Conservation (phyloP, 37 sponge, comb jelly and placozoan species). For the Spongilla lacustris region DNA sequence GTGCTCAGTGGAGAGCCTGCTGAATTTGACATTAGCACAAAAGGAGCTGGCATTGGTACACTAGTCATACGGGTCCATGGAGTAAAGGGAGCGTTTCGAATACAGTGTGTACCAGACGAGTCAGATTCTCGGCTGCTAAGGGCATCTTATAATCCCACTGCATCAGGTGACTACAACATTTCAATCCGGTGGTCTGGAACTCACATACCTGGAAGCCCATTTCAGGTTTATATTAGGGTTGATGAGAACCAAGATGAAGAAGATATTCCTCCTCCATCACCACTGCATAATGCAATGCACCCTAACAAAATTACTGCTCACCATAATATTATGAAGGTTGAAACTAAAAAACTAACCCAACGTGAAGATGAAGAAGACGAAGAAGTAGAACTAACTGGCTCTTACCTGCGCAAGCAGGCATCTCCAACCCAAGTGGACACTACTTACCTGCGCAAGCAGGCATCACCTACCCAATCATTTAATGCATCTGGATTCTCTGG, state of each 20-base stretch:
- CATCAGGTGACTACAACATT: conserved; percentile 76
- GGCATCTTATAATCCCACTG: conserved; percentile 61
- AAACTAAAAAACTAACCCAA: not conserved
- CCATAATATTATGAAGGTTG: not conserved
- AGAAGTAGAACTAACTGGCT: too few relatives aligned
- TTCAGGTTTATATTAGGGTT: conserved; percentile 39
- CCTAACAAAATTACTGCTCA: not conserved
- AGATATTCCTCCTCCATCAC: not conserved
- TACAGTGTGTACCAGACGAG: conserved; percentile 52
- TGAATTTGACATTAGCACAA: conserved; percentile 73
- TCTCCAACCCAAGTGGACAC: too few relatives aligned
- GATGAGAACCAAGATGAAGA: not conserved
- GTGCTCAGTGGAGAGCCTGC: conserved; percentile 41
- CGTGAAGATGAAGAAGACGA: not conserved
- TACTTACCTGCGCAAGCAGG: not conserved
- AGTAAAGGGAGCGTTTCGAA: conserved; percentile 70
- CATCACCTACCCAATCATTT: not conserved
- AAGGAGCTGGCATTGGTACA: conserved; percentile 79
- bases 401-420: too few relatives aligned
- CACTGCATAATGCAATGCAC: not conserved
- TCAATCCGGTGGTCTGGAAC: conserved; percentile 70
- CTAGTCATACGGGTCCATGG: conserved; percentile 80
- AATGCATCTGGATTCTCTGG: not conserved
- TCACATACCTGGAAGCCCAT: conserved; percentile 87
- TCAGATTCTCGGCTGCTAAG: conserved; percentile 62